Base-by-base conservation (phyloP, 2,797 vertebrate species). In the Phrynocephalus guinanensis region DNA sequence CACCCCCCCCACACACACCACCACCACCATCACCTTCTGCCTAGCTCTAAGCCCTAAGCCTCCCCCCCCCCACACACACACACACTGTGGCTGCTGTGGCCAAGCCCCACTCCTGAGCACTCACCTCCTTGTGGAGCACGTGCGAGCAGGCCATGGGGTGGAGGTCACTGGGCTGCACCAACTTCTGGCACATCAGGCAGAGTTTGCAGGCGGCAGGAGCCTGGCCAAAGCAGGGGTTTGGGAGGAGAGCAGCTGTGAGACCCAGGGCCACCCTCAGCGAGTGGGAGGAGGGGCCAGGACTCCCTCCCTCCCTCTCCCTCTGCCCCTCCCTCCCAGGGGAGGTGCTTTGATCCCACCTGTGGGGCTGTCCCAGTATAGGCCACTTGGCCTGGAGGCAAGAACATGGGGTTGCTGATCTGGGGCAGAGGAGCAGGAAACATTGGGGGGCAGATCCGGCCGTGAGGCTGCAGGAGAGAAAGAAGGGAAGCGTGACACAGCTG, bases 121-220 rank as follows among this genome's bases (percentile, higher is more conserved):
- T 96, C 89, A 98, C 98, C 96, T 99, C 97, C 93, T 94, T 97
- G 95, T 99, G 98, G 88, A 99, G 95, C 86, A 95, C 96, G 3
- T 99, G 98, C 0, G 96, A 88, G 90, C 98, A 99, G 86, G 97
- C 96, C 93, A 98, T 97, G 2, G 97, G 97, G 92, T 99, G 97
- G 18, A 98, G 97, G 91, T 96, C 97, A 30, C 95, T 95, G 0
- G 97, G 97, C 68, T 98, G 97, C 86, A 99, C 98, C 0, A 96
- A 95, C 91, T 98, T 97, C 96, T 99, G 98, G 93, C 99, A 99
- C 96, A 99, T 98, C 22, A 99, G 96, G 93, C 99, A 99, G 83
- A 98, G 96, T 89, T 98, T 98, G n/a, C 96, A 97, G 60, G 96
- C 91, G 56, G 95, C 91, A 0, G 96, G 95, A 88, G 82, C 91